Evolutionary conservation across 2,113 vertebrate genomes (phyloP).

Genomic region (Psammodynastes pulverulentus): DNA sequence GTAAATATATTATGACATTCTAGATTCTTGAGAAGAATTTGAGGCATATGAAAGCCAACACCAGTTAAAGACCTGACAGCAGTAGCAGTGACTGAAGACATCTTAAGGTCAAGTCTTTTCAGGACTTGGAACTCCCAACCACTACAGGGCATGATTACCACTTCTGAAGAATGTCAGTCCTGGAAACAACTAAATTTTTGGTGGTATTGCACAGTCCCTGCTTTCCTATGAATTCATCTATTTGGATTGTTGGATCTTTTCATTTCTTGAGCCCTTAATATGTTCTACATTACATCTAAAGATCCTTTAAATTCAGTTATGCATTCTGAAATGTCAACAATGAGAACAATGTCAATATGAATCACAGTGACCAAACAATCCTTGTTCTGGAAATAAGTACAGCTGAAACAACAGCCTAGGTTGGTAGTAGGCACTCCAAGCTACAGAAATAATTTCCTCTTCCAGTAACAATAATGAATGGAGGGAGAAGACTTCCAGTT

Average conservation of each 20-base stretch:
- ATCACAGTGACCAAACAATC: neutral
- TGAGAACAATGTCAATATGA: neutral
- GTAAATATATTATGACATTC: neutral
- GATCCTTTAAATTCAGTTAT: neutral
- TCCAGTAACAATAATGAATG: neutral
- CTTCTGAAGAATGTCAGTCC: neutral
- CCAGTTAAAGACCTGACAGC: neutral
- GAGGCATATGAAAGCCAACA: neutral
- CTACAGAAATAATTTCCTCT: neutral
- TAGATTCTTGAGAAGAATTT: neutral
- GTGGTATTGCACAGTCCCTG: neutral
- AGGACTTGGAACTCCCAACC: neutral
- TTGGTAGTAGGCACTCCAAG: neutral
- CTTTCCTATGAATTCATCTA: neutral
- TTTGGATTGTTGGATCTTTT: neutral
- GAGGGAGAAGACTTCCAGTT: no score
- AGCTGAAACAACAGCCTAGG: neutral
- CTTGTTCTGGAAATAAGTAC: neutral
- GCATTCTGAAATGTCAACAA: neutral
- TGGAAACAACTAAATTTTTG: neutral
- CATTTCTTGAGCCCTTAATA: neutral
- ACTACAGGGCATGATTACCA: neutral
- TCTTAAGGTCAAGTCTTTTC: neutral
- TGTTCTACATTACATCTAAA: neutral
- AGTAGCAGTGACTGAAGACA: neutral